These are phyloP conservation scores for Sebastes aleutianus DNA, from an alignment of 2,797 vertebrate species.

Conservation along the genomic window DNA sequence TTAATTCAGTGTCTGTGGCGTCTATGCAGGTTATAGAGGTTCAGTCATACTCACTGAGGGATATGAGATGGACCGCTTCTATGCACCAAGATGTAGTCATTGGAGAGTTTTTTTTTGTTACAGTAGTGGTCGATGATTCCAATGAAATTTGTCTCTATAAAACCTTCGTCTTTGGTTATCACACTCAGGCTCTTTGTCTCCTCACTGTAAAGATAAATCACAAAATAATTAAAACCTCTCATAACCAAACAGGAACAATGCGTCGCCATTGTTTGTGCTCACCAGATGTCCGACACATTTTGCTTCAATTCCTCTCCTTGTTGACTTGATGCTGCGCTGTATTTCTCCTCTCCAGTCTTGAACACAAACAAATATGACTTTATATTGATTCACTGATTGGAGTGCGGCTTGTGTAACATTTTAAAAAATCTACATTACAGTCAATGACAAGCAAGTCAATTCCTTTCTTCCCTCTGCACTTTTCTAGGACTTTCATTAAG, in stretches of 20 bases:
- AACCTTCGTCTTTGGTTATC: neutral
- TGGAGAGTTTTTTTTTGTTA: constrained; percentile 11
- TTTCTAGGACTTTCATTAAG: neutral
- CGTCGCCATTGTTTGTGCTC: neutral
- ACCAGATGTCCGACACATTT: neutral
- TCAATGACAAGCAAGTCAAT: neutral
- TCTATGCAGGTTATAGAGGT: neutral
- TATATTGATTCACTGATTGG: neutral
- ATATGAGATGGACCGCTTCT: constrained; percentile 58
- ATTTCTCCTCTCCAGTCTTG: constrained; percentile 47
- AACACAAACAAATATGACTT: constrained; percentile 8
- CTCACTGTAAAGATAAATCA: neutral
- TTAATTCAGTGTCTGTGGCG: neutral
- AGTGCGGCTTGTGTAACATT: neutral
- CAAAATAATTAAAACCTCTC: neutral
- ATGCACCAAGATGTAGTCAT: neutral
- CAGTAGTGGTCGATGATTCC: constrained; percentile 64
- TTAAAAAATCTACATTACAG: neutral
- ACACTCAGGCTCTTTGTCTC: neutral
- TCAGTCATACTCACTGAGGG: constrained; percentile 62
- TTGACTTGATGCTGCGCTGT: neutral
- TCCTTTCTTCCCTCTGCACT: neutral
- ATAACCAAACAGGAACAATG: neutral
- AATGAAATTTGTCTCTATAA: constrained; percentile 47
- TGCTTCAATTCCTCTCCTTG: neutral